These are phyloP conservation scores for Ganaspis brasiliensis DNA, from an alignment of 2,888 invertebrate genomes.

Conservation along the genomic window DNA sequence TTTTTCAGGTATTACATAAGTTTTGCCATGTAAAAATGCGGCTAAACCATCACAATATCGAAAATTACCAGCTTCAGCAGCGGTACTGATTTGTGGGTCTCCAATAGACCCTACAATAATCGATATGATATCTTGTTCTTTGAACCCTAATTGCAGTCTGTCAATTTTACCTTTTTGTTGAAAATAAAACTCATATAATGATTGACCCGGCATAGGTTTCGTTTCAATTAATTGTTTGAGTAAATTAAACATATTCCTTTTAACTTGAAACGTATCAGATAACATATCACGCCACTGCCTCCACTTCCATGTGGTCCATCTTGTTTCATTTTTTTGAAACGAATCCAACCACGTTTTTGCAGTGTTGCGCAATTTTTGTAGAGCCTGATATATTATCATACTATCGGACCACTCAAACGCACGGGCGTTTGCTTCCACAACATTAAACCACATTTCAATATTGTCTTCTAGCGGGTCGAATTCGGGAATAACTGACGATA, in stretches of 20 bases:
- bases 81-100: not conserved
- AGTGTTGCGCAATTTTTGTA: not conserved
- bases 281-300: no score
- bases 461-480: not conserved
- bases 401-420: not conserved
- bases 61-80: not conserved
- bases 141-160: not conserved
- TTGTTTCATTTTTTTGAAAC: no score
- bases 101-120: not conserved
- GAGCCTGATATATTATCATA: not conserved
- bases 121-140: not conserved
- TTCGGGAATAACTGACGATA: constrained; percentile 7
- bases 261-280: not conserved
- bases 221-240: not conserved
- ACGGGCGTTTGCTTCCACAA: not conserved
- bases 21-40: not conserved
- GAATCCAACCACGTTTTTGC: not conserved
- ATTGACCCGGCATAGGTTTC: constrained; percentile 1
- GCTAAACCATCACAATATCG: not conserved
- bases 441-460: not conserved
- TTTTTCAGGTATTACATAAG: no score
- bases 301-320: no score
- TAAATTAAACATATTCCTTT: constrained; percentile 5
- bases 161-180: constrained; percentile 13
- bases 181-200: constrained; percentile 1